Conservation (phyloP, 2,113 vertebrate species). For the Ellobius talpinus region DNA sequence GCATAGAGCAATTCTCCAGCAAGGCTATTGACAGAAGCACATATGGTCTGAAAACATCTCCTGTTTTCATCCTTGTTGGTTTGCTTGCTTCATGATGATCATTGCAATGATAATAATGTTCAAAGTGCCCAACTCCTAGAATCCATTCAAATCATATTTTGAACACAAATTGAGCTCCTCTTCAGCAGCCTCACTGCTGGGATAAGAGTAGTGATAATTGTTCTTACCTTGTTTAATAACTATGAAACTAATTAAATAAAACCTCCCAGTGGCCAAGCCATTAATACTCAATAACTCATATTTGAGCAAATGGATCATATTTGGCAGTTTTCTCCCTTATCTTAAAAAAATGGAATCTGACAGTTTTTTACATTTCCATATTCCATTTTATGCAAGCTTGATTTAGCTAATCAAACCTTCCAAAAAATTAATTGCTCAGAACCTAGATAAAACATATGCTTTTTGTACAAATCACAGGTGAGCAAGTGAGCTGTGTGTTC, state of each 20-base stretch:
- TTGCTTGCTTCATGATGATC: not conserved
- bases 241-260: conserved; percentile 64
- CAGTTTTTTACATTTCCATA: conserved; percentile 64
- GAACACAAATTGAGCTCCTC: conserved; percentile 50
- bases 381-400: conserved; percentile 58
- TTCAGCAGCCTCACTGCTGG: conserved; percentile 43
- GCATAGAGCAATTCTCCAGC: not conserved
- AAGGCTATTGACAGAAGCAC: not conserved
- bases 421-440: conserved; percentile 67
- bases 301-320: conserved; percentile 56
- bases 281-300: conserved; percentile 49
- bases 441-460: conserved; percentile 54
- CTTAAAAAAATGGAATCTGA: conserved; percentile 61
- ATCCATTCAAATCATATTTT: conserved; percentile 51
- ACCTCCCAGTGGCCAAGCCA: not conserved
- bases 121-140: not conserved
- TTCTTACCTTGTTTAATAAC: conserved; percentile 6
- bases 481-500: not conserved
- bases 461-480: conserved; percentile 7
- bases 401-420: conserved; percentile 69
- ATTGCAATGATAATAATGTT: not conserved
- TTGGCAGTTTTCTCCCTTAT: conserved; percentile 47
- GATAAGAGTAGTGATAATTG: conserved; percentile 49
- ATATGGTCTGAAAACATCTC: not conserved
- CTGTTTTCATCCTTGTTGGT: not conserved